Conservation (phyloP, 2,888 invertebrate genomes). For the Pegoplata infirma region DNA sequence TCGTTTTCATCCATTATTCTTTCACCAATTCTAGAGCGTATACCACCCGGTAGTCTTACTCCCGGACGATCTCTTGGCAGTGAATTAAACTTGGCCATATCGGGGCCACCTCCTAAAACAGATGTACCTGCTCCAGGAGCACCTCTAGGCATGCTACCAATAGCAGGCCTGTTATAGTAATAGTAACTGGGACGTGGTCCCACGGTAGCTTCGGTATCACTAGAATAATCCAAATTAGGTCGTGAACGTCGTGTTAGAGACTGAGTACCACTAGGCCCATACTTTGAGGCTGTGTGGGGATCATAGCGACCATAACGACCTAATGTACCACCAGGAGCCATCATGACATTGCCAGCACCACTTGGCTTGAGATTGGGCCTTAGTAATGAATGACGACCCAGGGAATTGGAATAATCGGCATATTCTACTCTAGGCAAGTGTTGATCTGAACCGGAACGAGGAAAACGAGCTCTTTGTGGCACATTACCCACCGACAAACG, state of each 20-base stretch:
- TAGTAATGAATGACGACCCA: conserved; percentile 87
- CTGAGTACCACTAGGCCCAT: conserved; percentile 78
- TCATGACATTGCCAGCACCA: conserved; percentile 68
- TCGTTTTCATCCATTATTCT: conserved; percentile 86
- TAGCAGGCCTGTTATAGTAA: conserved; percentile 81
- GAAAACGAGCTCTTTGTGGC: conserved; percentile 80
- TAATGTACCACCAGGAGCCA: conserved; percentile 79
- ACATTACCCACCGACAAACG: conserved; percentile 84
- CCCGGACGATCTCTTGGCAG: conserved; percentile 84
- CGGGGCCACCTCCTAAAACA: conserved; percentile 74
- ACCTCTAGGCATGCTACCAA: conserved; percentile 77
- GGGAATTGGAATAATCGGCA: conserved; percentile 87
- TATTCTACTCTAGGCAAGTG: conserved; percentile 92
- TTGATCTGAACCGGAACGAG: conserved; percentile 94
- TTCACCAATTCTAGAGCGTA: conserved; percentile 80
- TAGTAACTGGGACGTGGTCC: conserved; percentile 87
- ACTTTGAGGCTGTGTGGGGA: conserved; percentile 77
- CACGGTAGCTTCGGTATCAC: conserved; percentile 96
- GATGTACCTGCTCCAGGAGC: conserved; percentile 69
- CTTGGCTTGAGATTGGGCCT: conserved; percentile 89
- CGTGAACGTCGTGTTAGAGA: conserved; percentile 87
- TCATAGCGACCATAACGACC: conserved; percentile 84
- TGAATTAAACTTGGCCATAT: conserved; percentile 84
- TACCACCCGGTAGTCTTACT: conserved; percentile 79
- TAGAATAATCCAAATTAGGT: conserved; percentile 91